Base-by-base conservation (phyloP, 2,888 invertebrate species). In the Chaitophorus viminalis region DNA sequence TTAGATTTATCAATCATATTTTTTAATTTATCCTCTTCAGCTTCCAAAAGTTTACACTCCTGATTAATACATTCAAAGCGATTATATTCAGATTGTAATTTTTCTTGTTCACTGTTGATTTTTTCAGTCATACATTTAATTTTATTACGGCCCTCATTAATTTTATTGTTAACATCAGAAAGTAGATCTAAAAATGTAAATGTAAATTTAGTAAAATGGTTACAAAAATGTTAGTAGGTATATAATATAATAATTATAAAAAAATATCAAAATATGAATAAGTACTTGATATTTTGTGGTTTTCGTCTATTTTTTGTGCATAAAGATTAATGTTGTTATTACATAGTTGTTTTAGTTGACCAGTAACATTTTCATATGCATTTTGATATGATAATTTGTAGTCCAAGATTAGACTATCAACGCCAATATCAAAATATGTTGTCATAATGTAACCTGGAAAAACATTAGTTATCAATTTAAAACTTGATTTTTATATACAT, bases 381-480 rank as follows among this genome's bases (percentile, higher is more conserved):
- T 70, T 70, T 68, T 77, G 4, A 29, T 17, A 29, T 0, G 21
- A 14, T 21, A 86, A 60, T 9, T 78, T 36, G 54, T 70, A n/a
- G 21, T 78, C 79, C 0, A n/a, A 6, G 36, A 72, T 54, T 5
- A 72, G 54, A 14, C 39, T 72, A 18, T 79, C 86, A 79, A 86
- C 36, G 18, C 79, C 72, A 17, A 74, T 21, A 52, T 79, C 72
- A 36, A 54, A 72, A 14, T 17, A 54, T 54, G 1, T 79, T 0
- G 29, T 14, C 86, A 86, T 86, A 2, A 14, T 79, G 54, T 36
- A 79, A 54, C n/a, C 86, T 86, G 70, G 29, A 86, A 85, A 33
- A 74, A 74, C 18, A 29, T 11, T 68, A 21, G 5, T 3, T 68
- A 29, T 21, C 1, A 5, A 68, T 29, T 18, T n/a, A n/a, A n/a